Evolutionary conservation across 2,797 vertebrate species (phyloP).

Genomic region (Acanthiza pusilla): DNA sequence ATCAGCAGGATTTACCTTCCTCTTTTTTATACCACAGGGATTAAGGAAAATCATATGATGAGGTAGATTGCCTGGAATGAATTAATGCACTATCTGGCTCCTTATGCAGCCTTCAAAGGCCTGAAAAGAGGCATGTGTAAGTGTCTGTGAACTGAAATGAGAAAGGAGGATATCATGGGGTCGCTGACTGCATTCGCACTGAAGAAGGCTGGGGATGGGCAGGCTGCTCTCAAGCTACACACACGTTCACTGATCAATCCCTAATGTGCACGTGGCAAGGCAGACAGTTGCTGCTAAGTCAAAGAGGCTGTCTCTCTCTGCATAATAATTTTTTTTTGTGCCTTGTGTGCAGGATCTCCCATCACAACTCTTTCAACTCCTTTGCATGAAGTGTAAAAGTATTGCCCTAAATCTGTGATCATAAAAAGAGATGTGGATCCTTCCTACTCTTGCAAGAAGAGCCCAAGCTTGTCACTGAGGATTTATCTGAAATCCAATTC

Average conservation of each 20-base stretch:
- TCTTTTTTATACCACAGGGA: not conserved
- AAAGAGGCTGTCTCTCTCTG: not conserved
- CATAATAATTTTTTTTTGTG: not conserved
- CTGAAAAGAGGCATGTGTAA: not conserved
- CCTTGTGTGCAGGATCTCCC: not conserved
- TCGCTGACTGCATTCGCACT: not conserved
- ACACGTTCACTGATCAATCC: not conserved
- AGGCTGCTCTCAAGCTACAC: not conserved
- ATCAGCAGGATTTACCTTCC: not conserved
- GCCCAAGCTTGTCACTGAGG: not conserved
- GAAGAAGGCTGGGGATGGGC: not conserved
- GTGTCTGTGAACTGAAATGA: not conserved
- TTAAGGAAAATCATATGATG: not conserved
- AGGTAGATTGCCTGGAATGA: not conserved
- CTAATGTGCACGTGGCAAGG: not conserved
- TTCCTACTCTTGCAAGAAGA: not conserved
- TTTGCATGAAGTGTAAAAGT: not conserved
- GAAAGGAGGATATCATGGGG: not conserved
- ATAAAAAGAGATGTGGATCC: not conserved
- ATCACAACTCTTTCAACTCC: not conserved
- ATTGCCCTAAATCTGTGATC: not conserved
- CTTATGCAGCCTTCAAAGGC: not conserved
- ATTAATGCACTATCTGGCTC: not conserved
- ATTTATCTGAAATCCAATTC: conserved; percentile 61
- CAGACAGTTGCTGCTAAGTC: not conserved